A percentile compares a stretch with the other conserved stretches of the same genome.
Evolutionary conservation across 37 sponge, comb jelly and placozoan species (phyloP).

Genomic region (Eunapius fragilis): DNA sequence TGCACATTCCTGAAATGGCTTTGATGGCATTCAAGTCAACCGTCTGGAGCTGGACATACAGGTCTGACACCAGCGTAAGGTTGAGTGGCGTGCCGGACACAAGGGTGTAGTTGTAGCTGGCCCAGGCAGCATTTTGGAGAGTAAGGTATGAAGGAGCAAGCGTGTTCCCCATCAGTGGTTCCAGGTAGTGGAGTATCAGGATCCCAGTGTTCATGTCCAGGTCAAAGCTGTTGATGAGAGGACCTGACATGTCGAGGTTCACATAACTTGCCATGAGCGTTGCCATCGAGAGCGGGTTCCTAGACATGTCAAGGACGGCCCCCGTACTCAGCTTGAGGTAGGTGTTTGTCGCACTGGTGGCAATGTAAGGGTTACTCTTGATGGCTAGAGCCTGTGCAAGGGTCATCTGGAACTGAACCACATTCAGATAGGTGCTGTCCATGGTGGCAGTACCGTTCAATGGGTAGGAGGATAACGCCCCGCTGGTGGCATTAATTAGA

Average conservation of each 20-base stretch:
- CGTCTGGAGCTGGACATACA: slow-evolving; percentile 31
- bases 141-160: slow-evolving; percentile 60
- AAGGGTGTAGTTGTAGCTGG: slow-evolving; percentile 32
- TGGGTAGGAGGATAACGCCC: background rate
- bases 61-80: background rate
- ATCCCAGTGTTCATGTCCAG: slow-evolving; percentile 80
- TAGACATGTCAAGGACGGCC: slow-evolving; percentile 53
- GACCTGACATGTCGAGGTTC: slow-evolving; percentile 53
- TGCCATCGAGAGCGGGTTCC: slow-evolving; percentile 5
- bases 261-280: slow-evolving; percentile 31
- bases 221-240: slow-evolving; percentile 68
- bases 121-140: slow-evolving; percentile 51
- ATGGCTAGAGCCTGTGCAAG: slow-evolving; percentile 44
- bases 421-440: slow-evolving; percentile 47
- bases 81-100: slow-evolving; percentile 62
- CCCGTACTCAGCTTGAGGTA: slow-evolving; percentile 41
- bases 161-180: slow-evolving; percentile 59
- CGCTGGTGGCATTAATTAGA: slow-evolving; percentile 47
- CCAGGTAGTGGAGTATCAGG: slow-evolving; percentile 68
- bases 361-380: slow-evolving; percentile 63
- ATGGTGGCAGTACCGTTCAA: slow-evolving; percentile 26
- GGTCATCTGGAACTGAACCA: slow-evolving; percentile 38
- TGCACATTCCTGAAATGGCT: slow-evolving; percentile 53
- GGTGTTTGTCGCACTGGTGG: slow-evolving; percentile 37
- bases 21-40: slow-evolving; percentile 77